These are phyloP conservation scores for Stenchaetothrips biformis DNA, from an alignment of 2,888 invertebrate genomes.

Conservation along the genomic window DNA sequence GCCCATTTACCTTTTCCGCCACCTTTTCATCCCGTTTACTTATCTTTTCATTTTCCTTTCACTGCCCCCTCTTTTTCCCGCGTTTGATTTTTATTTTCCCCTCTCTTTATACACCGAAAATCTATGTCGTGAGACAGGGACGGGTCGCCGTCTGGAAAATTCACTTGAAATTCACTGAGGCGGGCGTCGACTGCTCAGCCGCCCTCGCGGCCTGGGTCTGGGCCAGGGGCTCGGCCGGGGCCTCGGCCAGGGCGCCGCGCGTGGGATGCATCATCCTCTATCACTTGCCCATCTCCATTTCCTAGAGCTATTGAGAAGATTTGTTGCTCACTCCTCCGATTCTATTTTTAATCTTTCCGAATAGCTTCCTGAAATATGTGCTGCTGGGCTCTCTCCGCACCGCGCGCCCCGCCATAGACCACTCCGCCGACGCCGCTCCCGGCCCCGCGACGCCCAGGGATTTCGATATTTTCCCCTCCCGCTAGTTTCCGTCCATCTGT, in stretches of 20 bases:
- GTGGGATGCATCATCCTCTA: slow-evolving; percentile 3
- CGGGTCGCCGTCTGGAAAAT: no score
- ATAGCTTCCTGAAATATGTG: slow-evolving; percentile 18
- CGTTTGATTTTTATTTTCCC: no score
- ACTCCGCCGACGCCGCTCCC: background rate
- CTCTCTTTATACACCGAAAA: no score
- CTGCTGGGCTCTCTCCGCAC: background rate
- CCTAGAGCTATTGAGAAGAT: slow-evolving; percentile 14
- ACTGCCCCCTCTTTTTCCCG: no score
- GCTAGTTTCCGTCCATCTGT: background rate
- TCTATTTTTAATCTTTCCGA: slow-evolving; percentile 22
- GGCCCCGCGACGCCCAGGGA: background rate
- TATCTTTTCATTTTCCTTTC: slow-evolving; percentile 16
- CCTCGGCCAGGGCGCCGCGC: background rate
- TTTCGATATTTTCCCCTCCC: background rate
- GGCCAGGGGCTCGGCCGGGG: no score
- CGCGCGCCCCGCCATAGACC: background rate
- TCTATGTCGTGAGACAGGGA: no score
- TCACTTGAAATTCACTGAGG: no score
- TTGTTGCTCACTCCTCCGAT: slow-evolving; percentile 3
- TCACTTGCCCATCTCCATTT: slow-evolving; percentile 24
- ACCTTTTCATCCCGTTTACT: slow-evolving; percentile 1
- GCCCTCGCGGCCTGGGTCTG: no score
- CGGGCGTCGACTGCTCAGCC: no score
- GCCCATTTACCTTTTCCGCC: background rate